These are phyloP conservation scores for Aromia moschata DNA, from an alignment of 2,888 invertebrate species.

Conservation along the genomic window DNA sequence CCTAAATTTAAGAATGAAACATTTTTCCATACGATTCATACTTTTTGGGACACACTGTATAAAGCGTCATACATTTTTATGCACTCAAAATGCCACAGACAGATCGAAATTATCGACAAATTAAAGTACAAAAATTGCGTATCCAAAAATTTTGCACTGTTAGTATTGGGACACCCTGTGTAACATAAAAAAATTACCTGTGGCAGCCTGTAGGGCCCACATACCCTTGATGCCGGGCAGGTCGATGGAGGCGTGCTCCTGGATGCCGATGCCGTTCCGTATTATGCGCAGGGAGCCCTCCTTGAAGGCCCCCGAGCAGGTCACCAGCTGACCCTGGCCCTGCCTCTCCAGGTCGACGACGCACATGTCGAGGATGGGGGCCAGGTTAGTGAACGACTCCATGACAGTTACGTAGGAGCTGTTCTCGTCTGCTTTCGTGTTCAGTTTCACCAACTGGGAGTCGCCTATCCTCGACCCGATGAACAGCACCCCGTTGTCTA, in stretches of 20 bases:
- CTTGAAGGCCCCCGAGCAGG: constrained; percentile 97
- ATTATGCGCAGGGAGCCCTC: constrained; percentile 98
- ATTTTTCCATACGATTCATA: no score
- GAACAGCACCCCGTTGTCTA: constrained; percentile 98
- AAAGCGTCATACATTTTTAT: no score
- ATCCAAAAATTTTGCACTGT: no score
- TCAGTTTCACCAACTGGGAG: constrained; percentile 91
- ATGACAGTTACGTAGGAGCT: constrained; percentile 92
- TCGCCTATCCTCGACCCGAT: constrained; percentile 97
- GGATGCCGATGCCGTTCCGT: constrained; percentile 98
- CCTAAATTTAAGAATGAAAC: no score
- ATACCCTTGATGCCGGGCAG: constrained; percentile 97
- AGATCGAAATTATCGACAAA: no score
- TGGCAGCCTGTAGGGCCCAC: constrained; percentile 89
- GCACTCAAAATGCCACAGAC: no score
- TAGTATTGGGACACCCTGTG: no score
- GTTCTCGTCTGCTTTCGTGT: constrained; percentile 82
- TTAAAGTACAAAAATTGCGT: no score
- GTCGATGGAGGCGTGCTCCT: constrained; percentile 97
- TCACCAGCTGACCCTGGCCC: constrained; percentile 97
- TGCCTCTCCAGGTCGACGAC: constrained; percentile 96
- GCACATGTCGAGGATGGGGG: constrained; percentile 97
- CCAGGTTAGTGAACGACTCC: constrained; percentile 97
- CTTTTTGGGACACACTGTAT: no score
- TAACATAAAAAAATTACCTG: no score